Conservation (phyloP, 2,888 invertebrate genomes). For the Strigamia transsilvanica region DNA sequence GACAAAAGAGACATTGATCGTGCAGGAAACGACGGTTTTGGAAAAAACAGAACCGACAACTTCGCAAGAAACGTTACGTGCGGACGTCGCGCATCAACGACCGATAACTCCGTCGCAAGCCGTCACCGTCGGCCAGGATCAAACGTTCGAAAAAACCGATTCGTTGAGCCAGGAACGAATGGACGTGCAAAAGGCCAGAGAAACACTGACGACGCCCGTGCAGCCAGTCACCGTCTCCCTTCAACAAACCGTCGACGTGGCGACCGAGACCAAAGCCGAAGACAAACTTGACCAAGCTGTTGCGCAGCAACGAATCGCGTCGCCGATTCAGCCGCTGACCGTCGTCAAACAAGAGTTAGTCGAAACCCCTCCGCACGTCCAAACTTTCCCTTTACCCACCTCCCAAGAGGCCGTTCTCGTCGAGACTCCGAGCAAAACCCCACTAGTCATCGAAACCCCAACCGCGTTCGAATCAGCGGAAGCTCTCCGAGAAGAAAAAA, state of each 20-base stretch:
- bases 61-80: neutral
- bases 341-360: slow-evolving; percentile 2
- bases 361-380: neutral
- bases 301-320: neutral
- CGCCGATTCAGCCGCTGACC: slow-evolving; percentile 17
- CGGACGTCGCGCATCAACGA: neutral
- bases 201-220: neutral
- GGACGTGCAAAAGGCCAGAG: neutral
- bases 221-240: neutral
- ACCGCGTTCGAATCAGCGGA: slow-evolving; percentile 9
- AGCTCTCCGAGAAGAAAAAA: neutral
- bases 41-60: neutral
- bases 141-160: slow-evolving; percentile 5
- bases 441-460: slow-evolving; percentile 14
- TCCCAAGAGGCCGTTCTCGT: neutral
- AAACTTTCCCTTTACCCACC: neutral
- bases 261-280: neutral
- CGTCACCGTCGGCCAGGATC: neutral
- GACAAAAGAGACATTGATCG: neutral
- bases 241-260: neutral
- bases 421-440: slow-evolving; percentile 12
- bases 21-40: neutral
- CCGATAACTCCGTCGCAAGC: neutral
- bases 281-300: neutral
- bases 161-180: neutral